These are phyloP conservation scores for Bombus affinis DNA, from an alignment of 1,140 invertebrate species.

Conservation along the genomic window DNA sequence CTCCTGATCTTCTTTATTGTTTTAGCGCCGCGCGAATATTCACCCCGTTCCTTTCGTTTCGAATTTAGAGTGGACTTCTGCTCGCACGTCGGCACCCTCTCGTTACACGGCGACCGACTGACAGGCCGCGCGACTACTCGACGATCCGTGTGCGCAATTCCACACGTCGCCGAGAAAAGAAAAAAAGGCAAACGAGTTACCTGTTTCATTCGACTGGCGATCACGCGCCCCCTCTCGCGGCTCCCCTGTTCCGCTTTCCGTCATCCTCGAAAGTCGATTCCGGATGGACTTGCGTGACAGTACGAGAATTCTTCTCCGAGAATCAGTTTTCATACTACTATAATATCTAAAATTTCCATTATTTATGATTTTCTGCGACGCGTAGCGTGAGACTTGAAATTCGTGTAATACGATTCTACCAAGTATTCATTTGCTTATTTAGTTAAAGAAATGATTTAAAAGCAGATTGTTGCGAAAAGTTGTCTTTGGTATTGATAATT, in stretches of 20 bases:
- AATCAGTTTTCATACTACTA: not conserved
- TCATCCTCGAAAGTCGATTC: not conserved
- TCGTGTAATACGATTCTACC: not conserved
- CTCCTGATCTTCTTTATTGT: not conserved
- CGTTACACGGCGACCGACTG: constrained; percentile 60
- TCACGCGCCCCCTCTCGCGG: constrained; percentile 16
- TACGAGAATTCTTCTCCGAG: not conserved
- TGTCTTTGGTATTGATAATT: not conserved
- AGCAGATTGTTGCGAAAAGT: not conserved
- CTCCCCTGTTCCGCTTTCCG: constrained; percentile 13
- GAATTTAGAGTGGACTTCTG: constrained; percentile 81
- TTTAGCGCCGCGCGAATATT: constrained; percentile 33
- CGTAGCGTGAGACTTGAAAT: too few relatives aligned
- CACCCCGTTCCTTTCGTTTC: constrained; percentile 75
- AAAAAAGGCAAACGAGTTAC: not conserved
- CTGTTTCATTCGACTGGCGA: not conserved
- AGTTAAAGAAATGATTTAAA: not conserved
- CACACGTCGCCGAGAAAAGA: not conserved
- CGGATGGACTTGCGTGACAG: not conserved
- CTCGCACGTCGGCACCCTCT: constrained; percentile 71
- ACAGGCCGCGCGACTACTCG: constrained; percentile 11
- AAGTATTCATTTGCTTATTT: not conserved
- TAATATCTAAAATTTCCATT: not conserved
- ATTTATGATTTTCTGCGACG: not conserved
- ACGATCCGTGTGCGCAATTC: constrained; percentile 14